Percentiles rank a stretch among this genome's conserved stretches.
Conservation (phyloP, 2,888 invertebrate genomes). For the Teleogryllus oceanicus region DNA sequence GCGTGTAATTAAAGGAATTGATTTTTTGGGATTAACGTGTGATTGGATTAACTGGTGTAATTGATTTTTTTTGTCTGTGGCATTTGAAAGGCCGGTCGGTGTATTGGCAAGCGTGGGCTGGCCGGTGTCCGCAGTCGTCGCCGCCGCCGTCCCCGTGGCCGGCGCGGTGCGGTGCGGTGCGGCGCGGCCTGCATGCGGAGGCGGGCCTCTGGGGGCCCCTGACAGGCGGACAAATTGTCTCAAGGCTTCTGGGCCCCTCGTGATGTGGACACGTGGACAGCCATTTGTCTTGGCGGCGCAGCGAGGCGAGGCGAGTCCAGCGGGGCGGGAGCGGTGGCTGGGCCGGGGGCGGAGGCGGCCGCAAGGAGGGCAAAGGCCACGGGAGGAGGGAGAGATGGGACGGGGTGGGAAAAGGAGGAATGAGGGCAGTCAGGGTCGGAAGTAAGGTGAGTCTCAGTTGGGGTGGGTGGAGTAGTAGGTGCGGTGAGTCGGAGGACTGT, state of each 20-base stretch:
- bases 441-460: background rate
- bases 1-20: too few relatives aligned
- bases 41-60: too few relatives aligned
- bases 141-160: too few relatives aligned
- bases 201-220: background rate
- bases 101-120: too few relatives aligned
- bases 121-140: too few relatives aligned
- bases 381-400: too few relatives aligned
- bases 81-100: too few relatives aligned
- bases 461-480: background rate
- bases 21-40: too few relatives aligned
- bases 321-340: background rate
- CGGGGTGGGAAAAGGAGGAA: background rate
- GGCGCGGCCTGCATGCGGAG: background rate
- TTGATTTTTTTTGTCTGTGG: too few relatives aligned
- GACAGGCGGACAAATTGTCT: background rate
- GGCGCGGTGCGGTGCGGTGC: too few relatives aligned
- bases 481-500: too few relatives aligned
- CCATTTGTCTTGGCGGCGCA: slow-evolving; percentile 4
- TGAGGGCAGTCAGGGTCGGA: background rate
- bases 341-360: background rate
- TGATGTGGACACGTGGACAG: background rate
- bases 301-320: background rate
- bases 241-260: background rate
- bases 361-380: background rate